A percentile compares a stretch with the other conserved stretches of the same genome.
phyloP scores from a whole-genome alignment of 2,113 vertebrate species.

The Pantherophis guttatus region DNA sequence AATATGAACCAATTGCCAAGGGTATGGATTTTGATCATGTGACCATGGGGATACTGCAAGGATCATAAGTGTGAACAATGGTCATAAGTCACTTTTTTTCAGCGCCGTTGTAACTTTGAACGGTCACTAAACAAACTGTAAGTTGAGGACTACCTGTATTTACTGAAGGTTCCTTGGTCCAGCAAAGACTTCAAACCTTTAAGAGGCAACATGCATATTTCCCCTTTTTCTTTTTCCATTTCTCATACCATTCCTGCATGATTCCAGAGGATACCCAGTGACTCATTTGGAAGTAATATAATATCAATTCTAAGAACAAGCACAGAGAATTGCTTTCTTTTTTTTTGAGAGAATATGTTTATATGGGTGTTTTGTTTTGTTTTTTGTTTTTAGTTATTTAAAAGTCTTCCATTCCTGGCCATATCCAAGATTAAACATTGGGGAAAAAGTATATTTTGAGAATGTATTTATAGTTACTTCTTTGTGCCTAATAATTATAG shows the following conservation, averaged over 20 bases:
- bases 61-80: not conserved
- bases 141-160: not conserved
- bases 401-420: not conserved
- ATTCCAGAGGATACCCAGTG: not conserved
- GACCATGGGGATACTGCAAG: not conserved
- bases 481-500: slow-evolving; percentile 5
- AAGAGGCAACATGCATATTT: not conserved
- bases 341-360: not conserved
- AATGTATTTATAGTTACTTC: not conserved
- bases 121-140: not conserved
- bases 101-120: not conserved
- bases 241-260: not conserved
- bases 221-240: not conserved
- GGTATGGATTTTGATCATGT: not conserved
- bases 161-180: not conserved
- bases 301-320: not conserved
- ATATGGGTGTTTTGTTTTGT: not conserved
- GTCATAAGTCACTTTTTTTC: not conserved
- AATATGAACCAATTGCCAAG: not conserved
- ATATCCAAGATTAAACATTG: not conserved
- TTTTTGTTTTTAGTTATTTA: not conserved
- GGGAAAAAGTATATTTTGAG: not conserved
- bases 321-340: not conserved
- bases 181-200: not conserved
- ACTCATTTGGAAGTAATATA: not conserved